Base-by-base conservation (phyloP, 2,888 invertebrate genomes). In the Conistra vaccinii region DNA sequence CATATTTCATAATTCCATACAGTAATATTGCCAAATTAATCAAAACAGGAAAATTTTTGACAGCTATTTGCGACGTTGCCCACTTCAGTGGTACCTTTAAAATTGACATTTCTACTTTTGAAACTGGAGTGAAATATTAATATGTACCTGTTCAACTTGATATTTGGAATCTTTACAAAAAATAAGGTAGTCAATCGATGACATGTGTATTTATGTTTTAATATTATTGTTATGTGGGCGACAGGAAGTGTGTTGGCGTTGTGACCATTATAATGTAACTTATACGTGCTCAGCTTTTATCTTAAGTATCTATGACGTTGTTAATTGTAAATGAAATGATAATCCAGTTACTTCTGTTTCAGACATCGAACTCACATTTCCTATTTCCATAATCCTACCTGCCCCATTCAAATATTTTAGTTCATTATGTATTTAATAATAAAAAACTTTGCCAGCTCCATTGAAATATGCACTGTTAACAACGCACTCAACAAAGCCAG, bases 191-290 rank as follows among this genome's bases (percentile, higher is more conserved):
- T 73, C 60, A 73, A 78, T 72, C 70, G 86, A 80, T 87, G 80
- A 83, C 86, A 87, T 84, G 20, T 83, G 66, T 83, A 80, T 69
- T 67, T 78, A 73, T 78, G 75, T 78, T 73, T 77, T 80, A 76
- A 79, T 80, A 81, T 81, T 39, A 53, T 26, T 26, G 57, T 71
- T 55, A 45, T 48, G 91, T 91, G 86, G 91, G 91, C 81, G 90
- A 85, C 75, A 91, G 91, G 91, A 91, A 91, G 84, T 87, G 88
- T 86, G 91, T 91, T 85, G 91, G 91, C 87, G 91, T 83, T 81
- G 78, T 74, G 69, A 74, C 73, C 70, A 80, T 80, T 83, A 78
- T 69, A 70, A 76, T 65, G 77, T 67, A 81, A 78, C 70, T 67
- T 61, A 78, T 69, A 60, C 66, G 72, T 78, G 72, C 61, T 45